Percentiles rank a stretch among this genome's conserved stretches.
These are phyloP conservation scores for Cardiocondyla obscurior DNA, from an alignment of 1,140 invertebrate genomes.

Conservation along the genomic window DNA sequence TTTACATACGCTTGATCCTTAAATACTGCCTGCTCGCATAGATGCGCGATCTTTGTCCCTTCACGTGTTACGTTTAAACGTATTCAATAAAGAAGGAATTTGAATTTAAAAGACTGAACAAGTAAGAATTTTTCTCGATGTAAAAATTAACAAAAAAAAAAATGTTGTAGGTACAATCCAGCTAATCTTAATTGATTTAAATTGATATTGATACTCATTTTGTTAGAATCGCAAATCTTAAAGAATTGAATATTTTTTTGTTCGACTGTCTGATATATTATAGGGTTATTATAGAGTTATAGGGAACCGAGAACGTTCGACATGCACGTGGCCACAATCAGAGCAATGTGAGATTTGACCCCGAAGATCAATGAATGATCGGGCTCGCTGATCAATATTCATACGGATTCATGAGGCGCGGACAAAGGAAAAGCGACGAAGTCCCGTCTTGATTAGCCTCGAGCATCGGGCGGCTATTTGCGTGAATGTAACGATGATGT, in stretches of 20 bases:
- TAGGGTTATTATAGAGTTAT: too few relatives aligned
- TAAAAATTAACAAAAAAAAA: background rate
- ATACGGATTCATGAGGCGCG: conserved; percentile 69
- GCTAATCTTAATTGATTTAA: background rate
- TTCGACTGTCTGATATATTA: background rate
- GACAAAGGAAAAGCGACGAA: conserved; percentile 42
- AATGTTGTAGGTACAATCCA: background rate
- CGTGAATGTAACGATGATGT: conserved; percentile 80
- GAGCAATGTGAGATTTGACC: conserved; percentile 59
- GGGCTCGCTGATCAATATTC: conserved; percentile 75
- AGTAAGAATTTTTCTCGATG: too few relatives aligned
- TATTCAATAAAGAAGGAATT: background rate
- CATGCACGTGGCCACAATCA: conserved; percentile 12
- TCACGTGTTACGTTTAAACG: background rate
- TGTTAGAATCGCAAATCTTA: background rate
- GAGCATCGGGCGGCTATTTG: conserved; percentile 72
- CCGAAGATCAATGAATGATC: conserved; percentile 69
- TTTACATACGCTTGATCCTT: conserved; percentile 82
- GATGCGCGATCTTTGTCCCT: conserved; percentile 4
- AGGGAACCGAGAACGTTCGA: background rate
- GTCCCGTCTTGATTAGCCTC: conserved; percentile 64
- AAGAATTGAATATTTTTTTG: background rate
- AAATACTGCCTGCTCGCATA: conserved; percentile 73
- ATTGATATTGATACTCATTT: too few relatives aligned
- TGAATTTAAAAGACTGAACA: too few relatives aligned